These are phyloP conservation scores for Alosa alosa DNA, from an alignment of 2,113 vertebrate species.

Conservation along the genomic window DNA sequence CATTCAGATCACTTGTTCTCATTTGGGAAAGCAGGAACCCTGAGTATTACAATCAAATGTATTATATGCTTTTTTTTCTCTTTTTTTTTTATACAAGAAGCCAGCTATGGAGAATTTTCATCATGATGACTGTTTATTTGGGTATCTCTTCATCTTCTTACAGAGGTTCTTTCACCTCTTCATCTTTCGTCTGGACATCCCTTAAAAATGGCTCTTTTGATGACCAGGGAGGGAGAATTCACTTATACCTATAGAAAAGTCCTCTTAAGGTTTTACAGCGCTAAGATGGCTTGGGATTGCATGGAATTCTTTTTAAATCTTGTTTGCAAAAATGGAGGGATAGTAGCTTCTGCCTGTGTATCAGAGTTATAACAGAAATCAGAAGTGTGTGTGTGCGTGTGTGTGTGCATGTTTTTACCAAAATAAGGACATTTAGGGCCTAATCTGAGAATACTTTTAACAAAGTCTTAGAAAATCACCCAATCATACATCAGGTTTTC, in stretches of 20 bases:
- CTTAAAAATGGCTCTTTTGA: not conserved
- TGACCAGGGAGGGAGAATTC: not conserved
- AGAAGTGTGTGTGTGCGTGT: not conserved
- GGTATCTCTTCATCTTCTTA: not conserved
- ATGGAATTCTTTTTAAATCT: constrained; percentile 1
- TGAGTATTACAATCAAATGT: not conserved
- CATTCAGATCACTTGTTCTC: not conserved
- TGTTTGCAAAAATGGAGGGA: not conserved
- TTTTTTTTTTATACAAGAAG: not conserved
- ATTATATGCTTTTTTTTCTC: not conserved
- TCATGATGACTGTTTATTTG: not conserved
- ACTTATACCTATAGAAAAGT: not conserved
- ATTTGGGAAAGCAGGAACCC: not conserved
- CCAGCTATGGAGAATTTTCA: not conserved
- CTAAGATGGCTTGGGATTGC: not conserved
- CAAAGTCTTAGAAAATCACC: too few relatives aligned
- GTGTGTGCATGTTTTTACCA: not conserved
- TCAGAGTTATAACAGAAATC: not conserved
- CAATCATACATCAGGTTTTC: too few relatives aligned
- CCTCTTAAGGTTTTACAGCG: not conserved
- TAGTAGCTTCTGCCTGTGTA: constrained; percentile 7
- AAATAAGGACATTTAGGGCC: not conserved
- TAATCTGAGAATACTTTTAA: too few relatives aligned
- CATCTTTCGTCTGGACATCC: not conserved
- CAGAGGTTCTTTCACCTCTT: not conserved